phyloP scores from a whole-genome alignment of 2,797 vertebrate genomes.

The Kryptolebias ocellatus region DNA sequence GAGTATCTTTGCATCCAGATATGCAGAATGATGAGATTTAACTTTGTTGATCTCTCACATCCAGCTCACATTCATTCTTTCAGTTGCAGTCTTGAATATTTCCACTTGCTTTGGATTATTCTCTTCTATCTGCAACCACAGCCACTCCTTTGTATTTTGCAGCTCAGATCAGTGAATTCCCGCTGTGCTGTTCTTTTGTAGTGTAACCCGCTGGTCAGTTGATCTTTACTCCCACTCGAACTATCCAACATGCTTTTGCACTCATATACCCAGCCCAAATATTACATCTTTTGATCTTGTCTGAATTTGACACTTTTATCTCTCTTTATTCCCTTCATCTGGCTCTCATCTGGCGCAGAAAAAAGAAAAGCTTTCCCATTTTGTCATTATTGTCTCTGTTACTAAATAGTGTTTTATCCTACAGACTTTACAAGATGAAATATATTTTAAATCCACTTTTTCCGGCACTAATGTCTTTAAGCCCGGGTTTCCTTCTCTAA shows the following conservation, averaged over 20 bases:
- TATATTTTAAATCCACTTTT: constrained; percentile 4
- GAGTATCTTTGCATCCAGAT: constrained; percentile 77
- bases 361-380: constrained; percentile 31
- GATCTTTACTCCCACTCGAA: constrained; percentile 54
- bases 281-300: constrained; percentile 61
- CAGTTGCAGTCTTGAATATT: constrained; percentile 13
- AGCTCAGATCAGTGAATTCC: constrained; percentile 52
- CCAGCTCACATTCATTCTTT: constrained; percentile 23
- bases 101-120: constrained; percentile 34
- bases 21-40: constrained; percentile 6
- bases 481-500: neutral
- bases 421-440: neutral
- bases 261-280: constrained; percentile 46
- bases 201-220: constrained; percentile 69
- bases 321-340: constrained; percentile 32
- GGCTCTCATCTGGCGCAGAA: constrained; percentile 33
- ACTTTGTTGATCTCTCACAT: constrained; percentile 6
- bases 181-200: constrained; percentile 61
- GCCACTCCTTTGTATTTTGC: constrained; percentile 60
- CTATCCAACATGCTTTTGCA: constrained; percentile 55
- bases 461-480: neutral
- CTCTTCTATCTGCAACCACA: constrained; percentile 39
- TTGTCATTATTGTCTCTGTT: constrained; percentile 40
- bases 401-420: neutral
- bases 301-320: constrained; percentile 37